Base-by-base conservation (phyloP, 1,140 invertebrate genomes). In the Drosophila erecta region DNA sequence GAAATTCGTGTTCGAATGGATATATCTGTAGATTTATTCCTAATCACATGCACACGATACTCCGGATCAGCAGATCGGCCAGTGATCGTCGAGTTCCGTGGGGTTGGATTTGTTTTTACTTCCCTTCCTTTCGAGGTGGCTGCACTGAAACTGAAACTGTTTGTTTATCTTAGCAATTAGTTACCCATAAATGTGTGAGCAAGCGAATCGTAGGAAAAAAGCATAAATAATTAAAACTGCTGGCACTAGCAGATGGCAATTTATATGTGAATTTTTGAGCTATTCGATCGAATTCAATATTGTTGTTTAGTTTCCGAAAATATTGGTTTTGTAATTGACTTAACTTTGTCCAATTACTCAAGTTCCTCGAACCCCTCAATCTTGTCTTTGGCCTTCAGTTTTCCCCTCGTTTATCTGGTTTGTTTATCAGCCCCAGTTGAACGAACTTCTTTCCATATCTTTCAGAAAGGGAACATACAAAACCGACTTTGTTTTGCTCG, bases 141-240 rank as follows among this genome's bases (percentile, higher is more conserved):
- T 71, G 50, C 49, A 1, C 14, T 22, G 22, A 64, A 56, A 46
- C n/a, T 12, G 24, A 33, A 44, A 40, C 53, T 62, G 33, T 67
- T 75, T 76, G 70, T 75, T 78, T 86, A 86, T 78, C 43, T 74
- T 40, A 49, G 38, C 47, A 76, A 76, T 87, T 79, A 81, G 78
- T 58, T 30, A 49, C 47, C 57, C 38, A 78, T 78, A 70, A 71
- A 78, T 60, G 67, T 55, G 30, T 47, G 55, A 30, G n/a, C 38
- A 15, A 83, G 44, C 54, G 56, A 44, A 43, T 22, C 44, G 38
- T 38, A 38, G 37, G 47, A 53, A n/a, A 49, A 30, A 8, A 66
- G 24, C 40, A 55, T 38, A n/a, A 72, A 57, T 44, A 64, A 55
- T 70, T 47, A 33, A 55, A 30, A 50, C 47, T 10, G n/a, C n/a